Percentiles rank a stretch among this genome's conserved stretches.
These are phyloP conservation scores for Bos indicus DNA, from an alignment of 2,113 vertebrate species.

Conservation along the genomic window DNA sequence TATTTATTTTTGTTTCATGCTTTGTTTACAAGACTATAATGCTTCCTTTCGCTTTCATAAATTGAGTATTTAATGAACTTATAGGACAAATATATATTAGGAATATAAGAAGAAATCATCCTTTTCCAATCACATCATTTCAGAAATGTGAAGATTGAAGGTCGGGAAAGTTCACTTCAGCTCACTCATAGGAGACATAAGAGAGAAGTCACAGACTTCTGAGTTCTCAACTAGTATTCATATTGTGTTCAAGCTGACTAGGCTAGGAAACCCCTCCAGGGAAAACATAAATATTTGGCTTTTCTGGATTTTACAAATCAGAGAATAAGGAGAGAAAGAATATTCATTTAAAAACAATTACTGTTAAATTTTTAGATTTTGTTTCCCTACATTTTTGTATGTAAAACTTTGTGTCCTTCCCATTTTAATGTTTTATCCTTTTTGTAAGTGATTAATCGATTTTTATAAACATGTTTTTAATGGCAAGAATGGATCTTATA, in stretches of 20 bases:
- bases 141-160: not conserved
- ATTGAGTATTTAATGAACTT: not conserved
- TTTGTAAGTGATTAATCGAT: not conserved
- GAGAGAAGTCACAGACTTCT: not conserved
- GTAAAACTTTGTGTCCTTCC: not conserved
- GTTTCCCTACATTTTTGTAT: not conserved
- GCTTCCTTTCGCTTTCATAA: not conserved
- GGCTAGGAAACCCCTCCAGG: not conserved
- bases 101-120: not conserved
- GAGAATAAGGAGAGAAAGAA: not conserved
- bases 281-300: not conserved
- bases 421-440: not conserved
- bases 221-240: not conserved
- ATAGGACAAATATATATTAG: not conserved
- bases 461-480: not conserved
- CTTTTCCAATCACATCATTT: not conserved
- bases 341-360: not conserved
- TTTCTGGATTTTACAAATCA: not conserved
- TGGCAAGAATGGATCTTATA: not conserved
- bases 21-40: not conserved
- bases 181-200: not conserved
- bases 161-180: not conserved
- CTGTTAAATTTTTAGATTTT: not conserved
- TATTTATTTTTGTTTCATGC: not conserved
- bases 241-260: not conserved